These are phyloP conservation scores for Grapholita molesta DNA, from an alignment of 1,140 invertebrate species.

Conservation along the genomic window DNA sequence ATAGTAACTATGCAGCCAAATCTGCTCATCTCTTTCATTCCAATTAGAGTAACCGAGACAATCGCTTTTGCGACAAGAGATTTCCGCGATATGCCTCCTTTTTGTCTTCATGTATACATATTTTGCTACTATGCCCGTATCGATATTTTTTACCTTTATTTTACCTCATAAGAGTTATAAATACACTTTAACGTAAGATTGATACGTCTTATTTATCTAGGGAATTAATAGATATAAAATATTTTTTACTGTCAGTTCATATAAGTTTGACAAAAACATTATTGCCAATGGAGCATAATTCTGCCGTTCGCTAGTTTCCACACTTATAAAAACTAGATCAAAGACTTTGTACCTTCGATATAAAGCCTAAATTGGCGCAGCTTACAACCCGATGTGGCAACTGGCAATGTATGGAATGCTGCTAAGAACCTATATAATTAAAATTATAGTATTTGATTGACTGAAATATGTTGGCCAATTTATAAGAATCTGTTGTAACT, in stretches of 20 bases:
- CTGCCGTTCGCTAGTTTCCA: slow-evolving; percentile 10
- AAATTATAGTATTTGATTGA: not conserved
- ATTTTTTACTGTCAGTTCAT: not conserved
- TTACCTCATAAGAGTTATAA: too few relatives aligned
- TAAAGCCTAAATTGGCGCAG: not conserved
- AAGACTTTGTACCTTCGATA: not conserved
- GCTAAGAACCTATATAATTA: not conserved
- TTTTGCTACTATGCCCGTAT: too few relatives aligned
- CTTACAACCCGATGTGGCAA: not conserved
- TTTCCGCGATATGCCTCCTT: too few relatives aligned
- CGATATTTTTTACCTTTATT: too few relatives aligned
- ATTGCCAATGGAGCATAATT: slow-evolving; percentile 7
- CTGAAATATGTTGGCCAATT: not conserved
- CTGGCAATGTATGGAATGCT: slow-evolving; percentile 7
- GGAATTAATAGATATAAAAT: too few relatives aligned
- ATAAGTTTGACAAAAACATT: not conserved
- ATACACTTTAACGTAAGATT: too few relatives aligned
- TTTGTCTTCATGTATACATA: too few relatives aligned
- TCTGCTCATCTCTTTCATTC: too few relatives aligned
- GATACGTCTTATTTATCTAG: too few relatives aligned
- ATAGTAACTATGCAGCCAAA: too few relatives aligned
- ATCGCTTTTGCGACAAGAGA: too few relatives aligned
- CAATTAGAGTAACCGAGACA: too few relatives aligned
- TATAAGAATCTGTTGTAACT: not conserved
- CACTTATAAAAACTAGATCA: slow-evolving; percentile 2